phyloP scores from a whole-genome alignment of 2,888 invertebrate genomes.

The Nephrotoma guestfalica region DNA sequence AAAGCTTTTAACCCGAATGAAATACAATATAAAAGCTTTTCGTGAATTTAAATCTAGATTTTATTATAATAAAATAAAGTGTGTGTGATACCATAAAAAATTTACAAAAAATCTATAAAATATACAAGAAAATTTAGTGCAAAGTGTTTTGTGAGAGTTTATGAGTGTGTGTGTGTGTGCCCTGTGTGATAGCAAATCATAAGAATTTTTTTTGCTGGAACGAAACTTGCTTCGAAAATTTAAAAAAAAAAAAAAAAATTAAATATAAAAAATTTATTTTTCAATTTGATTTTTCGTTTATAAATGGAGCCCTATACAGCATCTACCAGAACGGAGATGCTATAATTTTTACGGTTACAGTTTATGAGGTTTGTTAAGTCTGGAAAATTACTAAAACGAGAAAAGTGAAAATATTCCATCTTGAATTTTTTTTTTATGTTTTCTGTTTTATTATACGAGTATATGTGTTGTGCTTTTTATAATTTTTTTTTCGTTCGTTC shows the following conservation, averaged over 20 bases:
- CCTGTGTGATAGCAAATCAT: neutral
- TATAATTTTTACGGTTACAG: constrained; percentile 4
- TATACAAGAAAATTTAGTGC: neutral
- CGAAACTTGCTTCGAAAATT: neutral
- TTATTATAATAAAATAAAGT: neutral
- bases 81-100: neutral
- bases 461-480: neutral
- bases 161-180: neutral
- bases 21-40: neutral
- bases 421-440: neutral
- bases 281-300: neutral
- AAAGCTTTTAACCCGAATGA: neutral
- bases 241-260: neutral
- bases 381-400: neutral
- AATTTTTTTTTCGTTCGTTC: neutral
- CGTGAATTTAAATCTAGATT: neutral
- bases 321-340: constrained; percentile 5
- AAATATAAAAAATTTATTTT: neutral
- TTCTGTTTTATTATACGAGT: neutral
- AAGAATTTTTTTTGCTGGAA: neutral
- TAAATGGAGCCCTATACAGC: constrained; percentile 5
- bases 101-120: neutral
- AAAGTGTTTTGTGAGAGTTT: neutral
- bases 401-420: neutral
- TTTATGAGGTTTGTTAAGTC: constrained; percentile 2